These are phyloP conservation scores for Xestia rhomboidea DNA, from an alignment of 2,888 invertebrate genomes.

Conservation along the genomic window DNA sequence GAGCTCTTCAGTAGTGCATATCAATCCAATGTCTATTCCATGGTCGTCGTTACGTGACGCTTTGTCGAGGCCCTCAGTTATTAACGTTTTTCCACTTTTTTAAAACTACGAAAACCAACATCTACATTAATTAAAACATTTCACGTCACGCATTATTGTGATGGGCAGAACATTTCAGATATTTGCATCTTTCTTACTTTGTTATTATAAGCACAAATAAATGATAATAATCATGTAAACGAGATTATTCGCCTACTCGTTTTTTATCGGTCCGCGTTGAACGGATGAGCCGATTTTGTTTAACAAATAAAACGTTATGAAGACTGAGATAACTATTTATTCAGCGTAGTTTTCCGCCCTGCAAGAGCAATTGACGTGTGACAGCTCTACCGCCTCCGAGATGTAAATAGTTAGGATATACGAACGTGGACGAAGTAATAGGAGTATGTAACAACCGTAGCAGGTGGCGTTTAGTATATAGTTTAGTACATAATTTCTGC, in stretches of 20 bases:
- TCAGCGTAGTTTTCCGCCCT: neutral
- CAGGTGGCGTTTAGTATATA: neutral
- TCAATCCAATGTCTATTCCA: neutral
- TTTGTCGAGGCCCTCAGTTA: neutral
- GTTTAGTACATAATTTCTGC: too few relatives aligned
- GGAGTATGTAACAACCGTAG: neutral
- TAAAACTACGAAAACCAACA: neutral
- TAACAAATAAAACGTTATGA: neutral
- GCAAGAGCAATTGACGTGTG: neutral
- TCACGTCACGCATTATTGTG: neutral
- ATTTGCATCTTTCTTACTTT: neutral
- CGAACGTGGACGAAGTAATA: neutral
- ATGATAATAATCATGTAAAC: neutral
- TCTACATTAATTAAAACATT: neutral
- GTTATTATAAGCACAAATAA: neutral
- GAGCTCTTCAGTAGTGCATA: neutral
- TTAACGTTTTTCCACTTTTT: neutral
- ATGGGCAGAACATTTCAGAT: neutral
- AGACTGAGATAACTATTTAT: neutral
- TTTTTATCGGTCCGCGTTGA: conserved; percentile 39
- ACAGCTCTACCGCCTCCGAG: neutral
- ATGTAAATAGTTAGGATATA: neutral
- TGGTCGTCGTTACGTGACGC: neutral
- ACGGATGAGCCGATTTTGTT: conserved; percentile 38
- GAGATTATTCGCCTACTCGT: conserved; percentile 30